Evolutionary conservation across 1,140 invertebrate genomes (phyloP).

Genomic region (Cephus cinctus): DNA sequence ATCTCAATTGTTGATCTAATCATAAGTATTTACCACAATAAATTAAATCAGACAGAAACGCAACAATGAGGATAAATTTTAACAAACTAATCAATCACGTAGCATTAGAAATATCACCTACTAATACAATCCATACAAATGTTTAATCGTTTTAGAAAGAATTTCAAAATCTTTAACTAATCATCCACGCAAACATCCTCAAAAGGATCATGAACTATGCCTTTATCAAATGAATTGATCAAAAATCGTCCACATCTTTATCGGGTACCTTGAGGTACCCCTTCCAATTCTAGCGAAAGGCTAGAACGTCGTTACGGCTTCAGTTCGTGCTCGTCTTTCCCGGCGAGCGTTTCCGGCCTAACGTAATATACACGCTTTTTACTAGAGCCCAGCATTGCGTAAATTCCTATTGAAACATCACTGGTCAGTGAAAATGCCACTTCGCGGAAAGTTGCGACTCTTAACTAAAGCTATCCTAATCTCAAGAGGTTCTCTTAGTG

Average conservation of each 20-base stretch:
- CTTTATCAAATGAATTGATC: background rate
- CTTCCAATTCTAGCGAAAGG: constrained; percentile 8
- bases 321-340: constrained; percentile 27
- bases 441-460: constrained; percentile 37
- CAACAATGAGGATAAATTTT: too few relatives aligned
- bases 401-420: constrained; percentile 2
- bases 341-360: constrained; percentile 5
- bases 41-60: too few relatives aligned
- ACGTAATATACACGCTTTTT: too few relatives aligned
- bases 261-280: constrained; percentile 8
- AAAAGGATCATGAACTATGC: too few relatives aligned
- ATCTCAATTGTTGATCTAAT: too few relatives aligned
- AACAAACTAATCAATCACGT: too few relatives aligned
- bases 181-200: too few relatives aligned
- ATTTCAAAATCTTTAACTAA: too few relatives aligned
- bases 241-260: constrained; percentile 14
- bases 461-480: constrained; percentile 23
- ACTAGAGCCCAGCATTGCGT: background rate
- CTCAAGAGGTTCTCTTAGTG: background rate
- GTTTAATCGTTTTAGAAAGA: too few relatives aligned
- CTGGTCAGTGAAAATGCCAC: constrained; percentile 32
- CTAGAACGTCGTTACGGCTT: background rate
- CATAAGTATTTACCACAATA: too few relatives aligned
- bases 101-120: too few relatives aligned
- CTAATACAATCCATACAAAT: too few relatives aligned